phyloP scores from a whole-genome alignment of 1,140 invertebrate genomes.

The Caenorhabditis inopinata region DNA sequence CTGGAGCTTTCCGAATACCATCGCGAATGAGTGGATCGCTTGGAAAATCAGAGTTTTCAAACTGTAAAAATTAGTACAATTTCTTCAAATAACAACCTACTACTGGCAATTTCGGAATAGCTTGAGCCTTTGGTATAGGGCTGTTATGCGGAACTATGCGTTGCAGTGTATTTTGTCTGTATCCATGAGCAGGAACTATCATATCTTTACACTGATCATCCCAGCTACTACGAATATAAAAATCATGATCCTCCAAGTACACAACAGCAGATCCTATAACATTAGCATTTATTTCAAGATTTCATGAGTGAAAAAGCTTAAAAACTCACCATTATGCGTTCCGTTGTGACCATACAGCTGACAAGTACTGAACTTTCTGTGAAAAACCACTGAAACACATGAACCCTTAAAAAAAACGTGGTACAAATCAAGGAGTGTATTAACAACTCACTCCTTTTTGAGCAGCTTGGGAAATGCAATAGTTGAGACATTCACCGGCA shows the following conservation, averaged over 20 bases:
- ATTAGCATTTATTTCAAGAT: background rate
- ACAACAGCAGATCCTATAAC: conserved; percentile 29
- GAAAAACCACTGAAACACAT: conserved; percentile 33
- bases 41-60: background rate
- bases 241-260: conserved; percentile 30
- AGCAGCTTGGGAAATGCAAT: conserved; percentile 36
- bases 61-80: background rate
- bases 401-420: conserved; percentile 15
- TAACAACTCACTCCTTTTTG: background rate
- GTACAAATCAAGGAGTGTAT: background rate
- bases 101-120: background rate
- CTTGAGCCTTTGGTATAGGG: background rate
- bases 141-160: background rate
- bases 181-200: background rate
- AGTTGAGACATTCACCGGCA: conserved; percentile 33
- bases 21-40: background rate
- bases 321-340: background rate
- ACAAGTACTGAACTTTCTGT: conserved; percentile 37
- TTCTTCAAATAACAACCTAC: background rate
- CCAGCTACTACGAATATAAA: conserved; percentile 33
- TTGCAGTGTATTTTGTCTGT: conserved; percentile 10
- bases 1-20: background rate
- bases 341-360: conserved; percentile 32
- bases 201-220: conserved; percentile 31
- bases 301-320: background rate